These are phyloP conservation scores for Lamellibrachia columna DNA, from an alignment of 2,888 invertebrate species.

Conservation along the genomic window DNA sequence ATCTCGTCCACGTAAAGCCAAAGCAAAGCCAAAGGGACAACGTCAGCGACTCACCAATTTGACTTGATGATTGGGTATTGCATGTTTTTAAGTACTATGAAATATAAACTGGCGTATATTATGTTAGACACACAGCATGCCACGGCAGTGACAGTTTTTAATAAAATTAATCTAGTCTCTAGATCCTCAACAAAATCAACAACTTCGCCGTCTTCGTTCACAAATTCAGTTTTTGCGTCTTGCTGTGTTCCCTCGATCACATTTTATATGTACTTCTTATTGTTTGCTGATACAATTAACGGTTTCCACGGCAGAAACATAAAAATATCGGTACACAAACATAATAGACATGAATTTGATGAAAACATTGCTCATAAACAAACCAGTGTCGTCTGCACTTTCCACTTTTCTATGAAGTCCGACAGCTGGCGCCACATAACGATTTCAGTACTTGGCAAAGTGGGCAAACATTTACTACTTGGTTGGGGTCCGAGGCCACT, in stretches of 20 bases:
- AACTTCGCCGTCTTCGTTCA: neutral
- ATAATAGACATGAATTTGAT: neutral
- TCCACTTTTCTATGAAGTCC: neutral
- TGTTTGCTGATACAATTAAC: neutral
- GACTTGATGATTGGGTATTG: no score
- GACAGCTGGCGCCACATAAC: neutral
- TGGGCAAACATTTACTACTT: no score
- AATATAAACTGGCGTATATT: no score
- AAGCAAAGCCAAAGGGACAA: no score
- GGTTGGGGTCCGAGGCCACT: no score
- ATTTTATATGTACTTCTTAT: neutral
- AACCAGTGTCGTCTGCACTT: neutral
- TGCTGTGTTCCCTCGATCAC: neutral
- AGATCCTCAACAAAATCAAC: no score
- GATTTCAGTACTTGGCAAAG: no score
- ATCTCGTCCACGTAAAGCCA: no score
- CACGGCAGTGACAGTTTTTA: neutral
- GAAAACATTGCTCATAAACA: neutral
- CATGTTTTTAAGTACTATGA: no score
- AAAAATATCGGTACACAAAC: neutral
- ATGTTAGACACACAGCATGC: no score
- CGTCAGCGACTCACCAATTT: no score
- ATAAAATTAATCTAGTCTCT: no score
- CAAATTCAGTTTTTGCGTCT: neutral
- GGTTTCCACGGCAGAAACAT: neutral